Evolutionary conservation across 2,113 vertebrate genomes (phyloP).

Genomic region (Heterochromis multidens): DNA sequence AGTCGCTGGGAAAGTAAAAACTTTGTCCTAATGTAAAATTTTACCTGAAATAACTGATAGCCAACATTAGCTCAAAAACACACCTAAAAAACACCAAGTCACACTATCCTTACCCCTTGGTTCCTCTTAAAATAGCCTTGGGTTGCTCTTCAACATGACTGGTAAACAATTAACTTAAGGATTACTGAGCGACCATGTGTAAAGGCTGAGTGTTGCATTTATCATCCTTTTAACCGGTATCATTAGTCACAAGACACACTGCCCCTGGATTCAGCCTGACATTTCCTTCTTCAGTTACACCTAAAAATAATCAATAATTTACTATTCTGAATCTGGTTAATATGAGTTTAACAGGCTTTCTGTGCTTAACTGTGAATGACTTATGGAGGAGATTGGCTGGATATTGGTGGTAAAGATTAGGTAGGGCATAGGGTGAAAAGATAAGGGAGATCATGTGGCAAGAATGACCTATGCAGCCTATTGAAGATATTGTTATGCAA

Average conservation of each 20-base stretch:
- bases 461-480: background rate
- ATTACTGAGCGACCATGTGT: constrained; percentile 12
- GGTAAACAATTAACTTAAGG: constrained; percentile 52
- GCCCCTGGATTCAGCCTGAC: background rate
- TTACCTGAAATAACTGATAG: background rate
- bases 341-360: background rate
- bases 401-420: background rate
- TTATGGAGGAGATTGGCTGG: background rate
- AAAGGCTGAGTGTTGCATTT: background rate
- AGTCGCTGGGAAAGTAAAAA: too few species aligned
- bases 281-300: background rate
- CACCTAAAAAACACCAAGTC: background rate
- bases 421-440: background rate
- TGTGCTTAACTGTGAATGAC: background rate
- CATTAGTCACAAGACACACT: constrained; percentile 19
- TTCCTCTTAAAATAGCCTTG: background rate
- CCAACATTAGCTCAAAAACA: background rate
- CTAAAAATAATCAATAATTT: background rate
- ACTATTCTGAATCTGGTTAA: background rate
- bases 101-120: background rate
- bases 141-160: constrained; percentile 36
- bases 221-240: constrained; percentile 8
- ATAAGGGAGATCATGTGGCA: background rate
- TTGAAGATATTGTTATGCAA: too few species aligned
- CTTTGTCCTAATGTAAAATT: too few species aligned